Percentiles rank a stretch among this genome's conserved stretches.
These are phyloP conservation scores for Trachelus tabidus DNA, from an alignment of 2,888 invertebrate genomes.

Conservation along the genomic window DNA sequence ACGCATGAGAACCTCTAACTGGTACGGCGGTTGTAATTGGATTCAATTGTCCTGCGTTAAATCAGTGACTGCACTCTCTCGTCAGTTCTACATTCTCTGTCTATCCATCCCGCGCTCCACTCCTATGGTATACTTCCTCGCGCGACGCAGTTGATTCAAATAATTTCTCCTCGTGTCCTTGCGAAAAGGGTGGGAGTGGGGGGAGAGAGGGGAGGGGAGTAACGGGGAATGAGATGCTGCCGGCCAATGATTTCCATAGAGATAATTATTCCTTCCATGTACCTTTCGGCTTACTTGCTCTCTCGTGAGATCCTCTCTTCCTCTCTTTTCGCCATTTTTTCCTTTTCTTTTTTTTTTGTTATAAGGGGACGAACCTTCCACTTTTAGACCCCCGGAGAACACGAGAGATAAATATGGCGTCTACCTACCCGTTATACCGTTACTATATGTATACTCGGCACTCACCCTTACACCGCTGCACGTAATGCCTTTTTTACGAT, in stretches of 20 bases:
- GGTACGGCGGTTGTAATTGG: constrained; percentile 62
- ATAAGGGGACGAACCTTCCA: too few species aligned
- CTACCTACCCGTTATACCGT: not conserved
- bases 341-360: not conserved
- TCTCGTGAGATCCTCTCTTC: not conserved
- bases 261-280: not conserved
- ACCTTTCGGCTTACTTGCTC: not conserved
- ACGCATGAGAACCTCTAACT: constrained; percentile 49
- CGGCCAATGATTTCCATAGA: not conserved
- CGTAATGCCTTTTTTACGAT: constrained; percentile 29
- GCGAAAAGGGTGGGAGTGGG: not conserved
- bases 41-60: constrained; percentile 66
- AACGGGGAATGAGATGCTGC: not conserved
- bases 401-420: not conserved
- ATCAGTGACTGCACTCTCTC: constrained; percentile 62
- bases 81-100: constrained; percentile 48
- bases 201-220: too few species aligned
- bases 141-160: constrained; percentile 56
- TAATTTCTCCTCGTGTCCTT: constrained; percentile 27
- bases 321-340: not conserved
- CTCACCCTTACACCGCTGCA: constrained; percentile 15
- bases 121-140: constrained; percentile 12
- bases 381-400: not conserved
- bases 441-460: constrained; percentile 13
- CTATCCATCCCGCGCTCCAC: constrained; percentile 54